phyloP scores from a whole-genome alignment of 2,797 vertebrate genomes.

The Mionectes olivaceus region DNA sequence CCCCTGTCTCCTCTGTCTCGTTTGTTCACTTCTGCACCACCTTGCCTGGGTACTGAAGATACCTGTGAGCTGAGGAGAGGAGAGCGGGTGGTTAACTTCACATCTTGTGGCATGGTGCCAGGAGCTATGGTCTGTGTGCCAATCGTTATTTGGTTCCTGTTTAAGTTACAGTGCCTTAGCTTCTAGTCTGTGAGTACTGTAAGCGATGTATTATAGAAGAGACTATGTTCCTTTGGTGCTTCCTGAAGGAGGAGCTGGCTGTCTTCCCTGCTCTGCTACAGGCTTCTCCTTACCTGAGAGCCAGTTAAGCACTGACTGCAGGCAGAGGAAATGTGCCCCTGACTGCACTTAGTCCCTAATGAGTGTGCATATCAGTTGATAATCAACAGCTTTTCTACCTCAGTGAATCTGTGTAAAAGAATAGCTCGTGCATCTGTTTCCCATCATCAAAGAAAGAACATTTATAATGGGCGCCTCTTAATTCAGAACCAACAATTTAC shows the following conservation, averaged over 20 bases:
- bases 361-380: background rate
- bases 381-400: background rate
- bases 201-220: background rate
- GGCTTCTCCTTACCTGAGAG: background rate
- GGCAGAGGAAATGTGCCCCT: background rate
- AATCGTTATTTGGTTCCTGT: background rate
- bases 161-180: background rate
- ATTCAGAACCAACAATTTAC: background rate
- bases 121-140: background rate
- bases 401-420: background rate
- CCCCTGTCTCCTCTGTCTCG: background rate
- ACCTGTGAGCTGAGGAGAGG: background rate
- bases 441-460: background rate
- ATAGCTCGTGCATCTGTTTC: background rate
- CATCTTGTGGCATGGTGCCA: background rate
- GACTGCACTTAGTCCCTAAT: background rate
- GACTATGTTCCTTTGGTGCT: background rate
- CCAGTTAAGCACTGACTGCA: background rate
- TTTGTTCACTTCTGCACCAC: background rate
- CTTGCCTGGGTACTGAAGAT: background rate
- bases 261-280: background rate
- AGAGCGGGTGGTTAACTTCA: background rate
- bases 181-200: background rate
- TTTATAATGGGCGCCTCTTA: background rate
- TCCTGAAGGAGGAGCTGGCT: background rate